Base-by-base conservation (phyloP, 2,113 vertebrate species). In the Campylomormyrus numenius region DNA sequence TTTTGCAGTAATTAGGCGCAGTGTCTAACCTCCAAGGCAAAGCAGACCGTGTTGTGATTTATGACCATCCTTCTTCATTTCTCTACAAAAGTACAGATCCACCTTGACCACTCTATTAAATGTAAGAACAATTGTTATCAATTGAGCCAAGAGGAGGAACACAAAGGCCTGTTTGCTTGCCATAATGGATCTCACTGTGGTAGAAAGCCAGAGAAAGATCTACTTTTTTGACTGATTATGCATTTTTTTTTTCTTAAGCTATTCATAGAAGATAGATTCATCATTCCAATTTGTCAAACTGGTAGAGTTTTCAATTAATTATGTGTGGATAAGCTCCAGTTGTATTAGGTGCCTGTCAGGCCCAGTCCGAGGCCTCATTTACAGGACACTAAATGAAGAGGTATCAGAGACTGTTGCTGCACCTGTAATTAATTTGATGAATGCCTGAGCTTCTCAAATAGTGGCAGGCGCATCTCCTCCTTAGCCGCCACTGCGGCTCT, bases 201-300 rank as follows among this genome's bases (percentile, higher is more conserved):
- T 95, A 93, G 92, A 93, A 94, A 96, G 94, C 95, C 94, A 91
- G 94, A 93, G 92, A 94, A 94, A 96, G 94, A 96, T 96, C 96
- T 95, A 96, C 96, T 97, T 97, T 96, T 97, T 97, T 98, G 97
- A 98, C 97, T 97, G 97, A 98, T 98, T 97, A 96, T 97, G 96
- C 96, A 97, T 97, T 97, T 97, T 95, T 95, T 95, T 90, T 95
- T 91, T 94, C 91, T 91, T 91, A 90, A 89, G 91, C 96, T 97
- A 97, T 97, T 97, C 97, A 97, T 96, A 96, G 96, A 94, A 95
- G 96, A 96, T 95, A 97, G 96, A 98, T 98, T 97, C 97, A 98
- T 98, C 98, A 97, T 97, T 96, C 97, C 97, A 98, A 98, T 98
- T 98, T 98, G 97, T 98, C 97, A 98, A 97, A 96, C 95, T 96